These are phyloP conservation scores for Dinomys branickii DNA, from an alignment of 2,113 vertebrate species.

Conservation along the genomic window DNA sequence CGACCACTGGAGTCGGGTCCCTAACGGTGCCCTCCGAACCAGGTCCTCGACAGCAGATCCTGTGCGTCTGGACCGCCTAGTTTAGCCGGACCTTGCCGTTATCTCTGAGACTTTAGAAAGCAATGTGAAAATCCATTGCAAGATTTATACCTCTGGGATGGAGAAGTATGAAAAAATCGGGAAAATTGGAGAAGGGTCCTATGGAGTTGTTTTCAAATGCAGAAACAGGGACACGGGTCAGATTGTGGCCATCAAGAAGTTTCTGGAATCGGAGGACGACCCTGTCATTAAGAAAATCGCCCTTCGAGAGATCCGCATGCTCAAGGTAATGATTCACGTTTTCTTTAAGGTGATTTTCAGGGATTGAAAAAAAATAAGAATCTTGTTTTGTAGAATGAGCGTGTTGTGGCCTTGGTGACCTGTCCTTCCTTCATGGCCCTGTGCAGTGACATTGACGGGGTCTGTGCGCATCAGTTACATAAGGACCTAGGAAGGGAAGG, in stretches of 20 bases:
- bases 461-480: neutral
- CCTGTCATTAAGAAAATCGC: slow-evolving; percentile 96
- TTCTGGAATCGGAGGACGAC: slow-evolving; percentile 96
- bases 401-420: neutral
- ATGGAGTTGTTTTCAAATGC: slow-evolving; percentile 98
- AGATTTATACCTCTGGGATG: slow-evolving; percentile 83
- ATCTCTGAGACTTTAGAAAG: neutral
- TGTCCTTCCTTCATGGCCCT: neutral
- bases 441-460: neutral
- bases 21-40: neutral
- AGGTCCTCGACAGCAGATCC: slow-evolving; percentile 34
- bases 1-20: neutral
- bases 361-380: neutral
- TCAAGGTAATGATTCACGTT: slow-evolving; percentile 89
- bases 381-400: neutral
- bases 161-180: slow-evolving; percentile 97
- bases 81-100: neutral
- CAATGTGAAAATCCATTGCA: slow-evolving; percentile 5
- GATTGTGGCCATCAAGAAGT: slow-evolving; percentile 97
- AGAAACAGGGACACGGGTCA: slow-evolving; percentile 94
- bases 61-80: neutral
- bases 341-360: slow-evolving; percentile 21
- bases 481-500: neutral
- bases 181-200: slow-evolving; percentile 96
- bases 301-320: slow-evolving; percentile 95